phyloP scores from a whole-genome alignment of 2,113 vertebrate genomes.

The Pyrgilauda ruficollis region DNA sequence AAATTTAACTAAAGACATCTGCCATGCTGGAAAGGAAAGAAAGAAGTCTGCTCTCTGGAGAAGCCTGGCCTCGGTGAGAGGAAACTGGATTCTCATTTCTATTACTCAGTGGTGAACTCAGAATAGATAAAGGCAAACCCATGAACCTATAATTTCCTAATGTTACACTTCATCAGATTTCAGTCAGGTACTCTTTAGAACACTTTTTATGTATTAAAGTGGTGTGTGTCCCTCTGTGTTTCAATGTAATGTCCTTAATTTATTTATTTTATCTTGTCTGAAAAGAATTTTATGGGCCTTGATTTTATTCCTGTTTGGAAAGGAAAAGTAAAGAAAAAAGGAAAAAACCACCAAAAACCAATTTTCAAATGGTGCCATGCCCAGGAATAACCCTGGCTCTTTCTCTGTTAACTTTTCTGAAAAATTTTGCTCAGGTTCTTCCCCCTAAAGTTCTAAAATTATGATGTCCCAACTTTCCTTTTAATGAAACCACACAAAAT shows the following conservation, averaged over 20 bases:
- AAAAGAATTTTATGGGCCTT: not conserved
- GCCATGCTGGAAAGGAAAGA: not conserved
- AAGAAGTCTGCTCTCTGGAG: no score
- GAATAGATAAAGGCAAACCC: not conserved
- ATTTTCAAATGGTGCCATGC: not conserved
- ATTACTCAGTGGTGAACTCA: not conserved
- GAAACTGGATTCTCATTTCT: not conserved
- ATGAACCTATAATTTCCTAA: not conserved
- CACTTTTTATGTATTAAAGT: not conserved
- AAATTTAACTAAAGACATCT: not conserved
- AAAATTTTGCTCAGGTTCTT: not conserved
- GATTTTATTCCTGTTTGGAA: not conserved
- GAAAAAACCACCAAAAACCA: no score
- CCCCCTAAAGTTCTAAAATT: not conserved
- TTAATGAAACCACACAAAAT: not conserved
- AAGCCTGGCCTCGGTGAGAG: not conserved
- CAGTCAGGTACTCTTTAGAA: not conserved
- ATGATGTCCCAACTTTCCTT: not conserved
- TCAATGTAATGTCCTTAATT: not conserved
- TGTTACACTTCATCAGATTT: not conserved
- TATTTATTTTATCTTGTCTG: not conserved
- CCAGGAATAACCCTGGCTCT: not conserved
- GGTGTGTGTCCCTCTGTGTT: fast-evolving
- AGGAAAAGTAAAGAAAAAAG: not conserved
- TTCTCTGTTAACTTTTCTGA: not conserved